Conservation (phyloP, 2,113 vertebrate species). For the Nettapus auritus region DNA sequence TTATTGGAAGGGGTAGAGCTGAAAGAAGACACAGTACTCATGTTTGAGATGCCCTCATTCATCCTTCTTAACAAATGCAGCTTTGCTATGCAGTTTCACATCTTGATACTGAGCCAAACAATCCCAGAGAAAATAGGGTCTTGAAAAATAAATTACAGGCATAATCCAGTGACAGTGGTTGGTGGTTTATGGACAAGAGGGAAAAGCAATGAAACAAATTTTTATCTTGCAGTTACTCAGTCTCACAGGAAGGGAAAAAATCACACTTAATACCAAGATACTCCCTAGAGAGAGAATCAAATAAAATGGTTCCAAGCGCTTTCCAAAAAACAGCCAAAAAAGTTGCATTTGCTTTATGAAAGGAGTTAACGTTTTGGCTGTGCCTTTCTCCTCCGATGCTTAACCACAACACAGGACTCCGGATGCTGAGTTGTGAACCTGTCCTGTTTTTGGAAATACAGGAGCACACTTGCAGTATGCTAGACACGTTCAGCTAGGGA, state of each 20-base stretch:
- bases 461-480: neutral
- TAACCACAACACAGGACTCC: neutral
- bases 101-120: neutral
- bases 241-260: neutral
- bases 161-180: neutral
- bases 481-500: neutral
- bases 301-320: neutral
- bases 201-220: neutral
- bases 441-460: neutral
- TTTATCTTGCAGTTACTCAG: neutral
- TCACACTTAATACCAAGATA: neutral
- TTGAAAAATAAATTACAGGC: neutral
- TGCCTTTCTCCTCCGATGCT: neutral
- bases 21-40: neutral
- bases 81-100: neutral
- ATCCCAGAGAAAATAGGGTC: neutral
- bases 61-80: neutral
- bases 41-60: neutral
- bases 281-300: neutral
- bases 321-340: neutral
- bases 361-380: neutral
- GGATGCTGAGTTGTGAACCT: neutral
- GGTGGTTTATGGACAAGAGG: neutral
- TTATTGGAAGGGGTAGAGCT: neutral
- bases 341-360: neutral